Evolutionary conservation across 2,888 invertebrate genomes (phyloP).

Genomic region (Agonopterix subpropinquella): DNA sequence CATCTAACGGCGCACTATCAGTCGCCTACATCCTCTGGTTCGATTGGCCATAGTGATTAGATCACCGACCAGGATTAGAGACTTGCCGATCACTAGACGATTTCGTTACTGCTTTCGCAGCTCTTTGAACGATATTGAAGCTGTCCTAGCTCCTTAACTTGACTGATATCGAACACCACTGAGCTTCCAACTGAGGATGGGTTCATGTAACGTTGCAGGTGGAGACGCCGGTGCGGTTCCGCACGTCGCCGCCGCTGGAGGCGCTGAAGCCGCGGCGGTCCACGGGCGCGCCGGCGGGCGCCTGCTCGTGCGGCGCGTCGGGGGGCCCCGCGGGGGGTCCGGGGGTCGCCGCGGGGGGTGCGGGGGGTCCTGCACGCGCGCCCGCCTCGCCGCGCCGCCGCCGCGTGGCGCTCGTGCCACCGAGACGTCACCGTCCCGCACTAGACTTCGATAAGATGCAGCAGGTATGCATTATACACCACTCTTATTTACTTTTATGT

Average conservation of each 20-base stretch:
- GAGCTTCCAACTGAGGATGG: neutral
- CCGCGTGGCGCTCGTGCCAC: constrained; percentile 56
- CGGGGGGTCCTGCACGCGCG: constrained; percentile 50
- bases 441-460: constrained; percentile 98
- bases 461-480: constrained; percentile 80
- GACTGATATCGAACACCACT: neutral
- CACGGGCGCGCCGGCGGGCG: constrained; percentile 69
- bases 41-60: too few species aligned
- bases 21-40: too few species aligned
- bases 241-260: constrained; percentile 93
- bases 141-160: too few species aligned
- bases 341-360: constrained; percentile 74
- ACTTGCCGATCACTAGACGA: too few species aligned
- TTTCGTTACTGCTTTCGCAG: too few species aligned
- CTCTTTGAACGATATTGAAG: too few species aligned
- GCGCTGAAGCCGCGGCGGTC: constrained; percentile 84
- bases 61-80: too few species aligned
- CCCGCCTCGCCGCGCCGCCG: constrained; percentile 64
- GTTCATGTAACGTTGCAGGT: constrained; percentile 60
- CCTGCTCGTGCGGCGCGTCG: constrained; percentile 48
- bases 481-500: too few species aligned
- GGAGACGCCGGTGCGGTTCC: constrained; percentile 89
- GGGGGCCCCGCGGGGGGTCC: constrained; percentile 9
- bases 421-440: constrained; percentile 67
- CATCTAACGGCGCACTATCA: too few species aligned